These are phyloP conservation scores for Glaucidium brasilianum DNA, from an alignment of 2,113 vertebrate genomes.

Conservation along the genomic window DNA sequence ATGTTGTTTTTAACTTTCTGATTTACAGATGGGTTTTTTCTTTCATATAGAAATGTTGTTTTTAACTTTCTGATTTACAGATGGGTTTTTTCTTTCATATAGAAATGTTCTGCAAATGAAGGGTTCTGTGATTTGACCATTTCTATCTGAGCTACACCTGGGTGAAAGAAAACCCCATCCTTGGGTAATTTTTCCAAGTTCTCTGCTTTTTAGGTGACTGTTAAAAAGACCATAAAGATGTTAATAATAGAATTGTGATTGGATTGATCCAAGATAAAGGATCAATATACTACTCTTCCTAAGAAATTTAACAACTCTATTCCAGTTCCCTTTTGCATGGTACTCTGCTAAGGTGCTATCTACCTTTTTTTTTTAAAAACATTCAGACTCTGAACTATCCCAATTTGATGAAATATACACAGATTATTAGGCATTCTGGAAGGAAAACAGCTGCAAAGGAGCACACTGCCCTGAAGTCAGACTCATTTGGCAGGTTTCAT, in stretches of 20 bases:
- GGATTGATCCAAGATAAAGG: background rate
- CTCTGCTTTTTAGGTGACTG: background rate
- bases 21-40: background rate
- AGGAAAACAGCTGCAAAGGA: slow-evolving; percentile 38
- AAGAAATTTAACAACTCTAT: background rate
- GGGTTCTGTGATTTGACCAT: background rate
- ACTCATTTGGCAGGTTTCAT: slow-evolving; percentile 38
- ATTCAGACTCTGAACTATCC: background rate
- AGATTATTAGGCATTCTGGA: slow-evolving; percentile 27
- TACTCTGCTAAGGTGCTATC: background rate
- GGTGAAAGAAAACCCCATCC: background rate
- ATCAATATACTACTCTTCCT: background rate
- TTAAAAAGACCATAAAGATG: slow-evolving; percentile 23
- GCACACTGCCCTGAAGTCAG: slow-evolving; percentile 17
- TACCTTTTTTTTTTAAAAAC: background rate
- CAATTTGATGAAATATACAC: slow-evolving; percentile 17
- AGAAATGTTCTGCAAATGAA: background rate
- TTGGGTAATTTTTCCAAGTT: slow-evolving; percentile 41
- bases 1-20: background rate
- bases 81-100: background rate
- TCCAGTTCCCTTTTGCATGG: background rate
- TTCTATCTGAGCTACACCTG: background rate
- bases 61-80: background rate
- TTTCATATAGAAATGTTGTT: background rate
- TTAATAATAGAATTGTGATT: slow-evolving; percentile 24